Conservation (phyloP, 2,888 invertebrate genomes). For the Campoplex capitator region DNA sequence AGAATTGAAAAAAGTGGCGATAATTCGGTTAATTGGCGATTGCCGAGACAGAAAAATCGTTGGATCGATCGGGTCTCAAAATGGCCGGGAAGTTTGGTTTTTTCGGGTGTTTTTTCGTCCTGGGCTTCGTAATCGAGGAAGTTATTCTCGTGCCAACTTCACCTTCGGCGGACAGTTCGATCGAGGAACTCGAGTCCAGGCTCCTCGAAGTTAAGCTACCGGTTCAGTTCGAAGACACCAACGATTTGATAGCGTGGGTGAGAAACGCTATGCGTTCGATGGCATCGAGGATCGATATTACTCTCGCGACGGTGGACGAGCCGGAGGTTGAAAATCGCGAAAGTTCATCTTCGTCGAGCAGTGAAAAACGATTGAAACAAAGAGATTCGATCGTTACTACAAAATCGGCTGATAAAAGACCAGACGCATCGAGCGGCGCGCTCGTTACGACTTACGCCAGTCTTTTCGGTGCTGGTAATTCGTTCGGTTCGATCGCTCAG, state of each 20-base stretch:
- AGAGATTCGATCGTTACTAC: not conserved
- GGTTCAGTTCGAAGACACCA: slow-evolving; percentile 75
- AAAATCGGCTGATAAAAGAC: slow-evolving; percentile 6
- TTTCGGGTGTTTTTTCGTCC: slow-evolving; percentile 32
- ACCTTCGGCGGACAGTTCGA: not conserved
- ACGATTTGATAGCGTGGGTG: slow-evolving; percentile 80
- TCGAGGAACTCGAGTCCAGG: slow-evolving; percentile 63
- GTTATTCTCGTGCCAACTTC: slow-evolving; percentile 43
- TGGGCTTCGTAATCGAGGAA: slow-evolving; percentile 37
- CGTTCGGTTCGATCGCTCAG: not conserved
- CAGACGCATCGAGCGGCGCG: slow-evolving; percentile 26
- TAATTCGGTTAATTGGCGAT: not conserved
- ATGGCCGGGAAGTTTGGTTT: slow-evolving; percentile 37
- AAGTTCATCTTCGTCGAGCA: not conserved
- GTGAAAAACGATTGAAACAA: slow-evolving; percentile 21
- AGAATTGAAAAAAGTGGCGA: not conserved
- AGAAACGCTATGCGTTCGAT: slow-evolving; percentile 81
- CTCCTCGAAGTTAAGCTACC: slow-evolving; percentile 79
- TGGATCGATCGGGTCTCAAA: not conserved
- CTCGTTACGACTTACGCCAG: slow-evolving; percentile 62
- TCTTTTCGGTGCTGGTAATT: slow-evolving; percentile 38
- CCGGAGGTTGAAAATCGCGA: not conserved
- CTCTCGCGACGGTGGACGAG: slow-evolving; percentile 70
- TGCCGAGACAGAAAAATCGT: not conserved
- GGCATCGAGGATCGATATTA: slow-evolving; percentile 81